These are phyloP conservation scores for Lasioglossum malachurum DNA, from an alignment of 2,888 invertebrate genomes.

Conservation along the genomic window DNA sequence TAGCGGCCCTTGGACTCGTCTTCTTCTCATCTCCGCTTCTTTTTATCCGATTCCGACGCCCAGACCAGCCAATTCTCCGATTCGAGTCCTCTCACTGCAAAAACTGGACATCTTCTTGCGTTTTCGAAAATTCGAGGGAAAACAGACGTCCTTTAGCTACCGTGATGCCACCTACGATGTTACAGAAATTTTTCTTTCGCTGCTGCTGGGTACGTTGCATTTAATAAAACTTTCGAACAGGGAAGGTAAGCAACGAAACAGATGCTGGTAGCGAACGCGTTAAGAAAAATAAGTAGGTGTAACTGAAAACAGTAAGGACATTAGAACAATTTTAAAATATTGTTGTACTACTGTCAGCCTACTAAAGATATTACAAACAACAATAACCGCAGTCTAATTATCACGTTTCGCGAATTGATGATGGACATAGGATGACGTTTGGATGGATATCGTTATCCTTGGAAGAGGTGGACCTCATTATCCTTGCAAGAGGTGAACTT, in stretches of 20 bases:
- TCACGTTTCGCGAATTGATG: too few species aligned
- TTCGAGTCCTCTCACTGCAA: not conserved
- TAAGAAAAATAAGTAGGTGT: too few species aligned
- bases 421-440: not conserved
- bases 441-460: not conserved
- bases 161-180: not conserved
- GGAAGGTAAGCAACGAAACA: too few species aligned
- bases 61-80: not conserved
- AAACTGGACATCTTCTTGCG: not conserved
- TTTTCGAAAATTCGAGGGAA: not conserved
- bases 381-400: too few species aligned
- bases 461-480: not conserved
- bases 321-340: too few species aligned
- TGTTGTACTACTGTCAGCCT: too few species aligned
- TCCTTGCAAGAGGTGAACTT: not conserved
- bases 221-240: too few species aligned
- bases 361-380: too few species aligned
- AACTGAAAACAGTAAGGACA: too few species aligned
- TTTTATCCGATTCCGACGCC: not conserved
- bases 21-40: not conserved
- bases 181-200: not conserved
- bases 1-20: slow-evolving; percentile 8
- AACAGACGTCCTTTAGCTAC: not conserved
- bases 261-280: too few species aligned
- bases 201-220: too few species aligned